Base-by-base conservation (phyloP, 1,140 invertebrate genomes). In the Drosophila rhopaloa region DNA sequence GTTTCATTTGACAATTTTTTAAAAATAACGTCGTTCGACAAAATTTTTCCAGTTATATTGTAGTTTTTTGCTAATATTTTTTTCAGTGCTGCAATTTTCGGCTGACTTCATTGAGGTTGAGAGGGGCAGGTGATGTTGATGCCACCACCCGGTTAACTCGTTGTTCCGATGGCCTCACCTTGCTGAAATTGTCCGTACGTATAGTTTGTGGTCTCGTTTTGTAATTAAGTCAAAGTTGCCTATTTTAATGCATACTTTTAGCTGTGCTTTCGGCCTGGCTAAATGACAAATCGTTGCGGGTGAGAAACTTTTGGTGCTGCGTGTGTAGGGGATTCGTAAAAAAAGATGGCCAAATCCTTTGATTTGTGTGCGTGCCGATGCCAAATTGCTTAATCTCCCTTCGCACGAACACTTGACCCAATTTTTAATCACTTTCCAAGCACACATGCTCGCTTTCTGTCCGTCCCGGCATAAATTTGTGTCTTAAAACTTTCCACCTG, bases 381-480 rank as follows among this genome's bases (percentile, higher is more conserved):
- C 71, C 80, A 84, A 86, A 89, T 86, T 86, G 84, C 84, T 89
- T 86, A 86, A 86, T 86, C 76, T 78, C 66, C 40, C 84, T 63
- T 57, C 29, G 53, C 84, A 86, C 80, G 84, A 84, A 89, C 75
- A 84, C 84, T 88, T 89, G 84, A 88, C 84, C 84, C 85, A 89
- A 88, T 88, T 88, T 89, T 84, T 88, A 88, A 88, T 89, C 84
- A 88, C 85, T 89, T 81, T 84, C 61, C 79, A 71, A 66, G 79
- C 83, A 81, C 82, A 79, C 82, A 84, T 81, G 76, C 66, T 76
- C 62, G 32, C 65, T 68, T 71, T 37, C 11, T 19, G 35, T 57
- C 72, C 40, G 32, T 55, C 50, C 50, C 70, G 66, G 70, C 84
- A 88, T 88, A 88, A 88, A 89, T 89, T 84, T 84, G 63, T 89